Conservation (phyloP, 1,140 invertebrate genomes). For the Cherax destructor region DNA sequence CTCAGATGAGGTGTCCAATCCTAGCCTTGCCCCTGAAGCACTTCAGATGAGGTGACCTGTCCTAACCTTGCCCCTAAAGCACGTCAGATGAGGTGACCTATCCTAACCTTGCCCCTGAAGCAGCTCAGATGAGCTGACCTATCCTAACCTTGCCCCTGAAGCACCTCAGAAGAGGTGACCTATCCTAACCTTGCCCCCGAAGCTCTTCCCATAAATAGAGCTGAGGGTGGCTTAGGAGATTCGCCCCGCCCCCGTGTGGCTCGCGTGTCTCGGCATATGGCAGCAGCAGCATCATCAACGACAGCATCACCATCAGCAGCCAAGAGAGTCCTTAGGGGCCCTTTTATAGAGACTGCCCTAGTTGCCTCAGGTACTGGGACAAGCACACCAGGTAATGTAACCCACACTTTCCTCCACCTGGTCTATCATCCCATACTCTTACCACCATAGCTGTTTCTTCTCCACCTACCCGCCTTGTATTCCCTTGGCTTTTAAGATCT, state of each 20-base stretch:
- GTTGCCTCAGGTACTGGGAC: not conserved
- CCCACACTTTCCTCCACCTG: not conserved
- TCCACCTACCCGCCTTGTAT: not conserved
- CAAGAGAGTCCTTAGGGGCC: not conserved
- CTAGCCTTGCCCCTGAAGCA: not conserved
- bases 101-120: not conserved
- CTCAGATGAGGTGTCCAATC: not conserved
- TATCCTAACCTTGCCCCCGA: not conserved
- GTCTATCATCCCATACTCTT: not conserved
- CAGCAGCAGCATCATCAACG: slow-evolving; percentile 42
- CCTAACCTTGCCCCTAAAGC: too few relatives aligned
- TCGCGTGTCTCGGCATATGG: slow-evolving; percentile 18
- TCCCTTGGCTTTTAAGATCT: not conserved
- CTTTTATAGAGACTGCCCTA: not conserved
- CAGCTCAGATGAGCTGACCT: not conserved
- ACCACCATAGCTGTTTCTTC: not conserved
- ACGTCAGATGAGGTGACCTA: too few relatives aligned
- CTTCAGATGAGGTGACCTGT: too few relatives aligned
- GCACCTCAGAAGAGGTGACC: not conserved
- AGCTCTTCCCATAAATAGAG: not conserved
- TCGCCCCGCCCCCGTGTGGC: slow-evolving; percentile 48
- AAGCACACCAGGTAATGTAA: not conserved
- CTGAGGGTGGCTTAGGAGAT: slow-evolving; percentile 2
- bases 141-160: not conserved
- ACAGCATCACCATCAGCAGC: slow-evolving; percentile 24